Percentiles rank a stretch among this genome's conserved stretches.
Conservation (phyloP, 1,140 invertebrate genomes). For the Pseudomyrmex sp. region DNA sequence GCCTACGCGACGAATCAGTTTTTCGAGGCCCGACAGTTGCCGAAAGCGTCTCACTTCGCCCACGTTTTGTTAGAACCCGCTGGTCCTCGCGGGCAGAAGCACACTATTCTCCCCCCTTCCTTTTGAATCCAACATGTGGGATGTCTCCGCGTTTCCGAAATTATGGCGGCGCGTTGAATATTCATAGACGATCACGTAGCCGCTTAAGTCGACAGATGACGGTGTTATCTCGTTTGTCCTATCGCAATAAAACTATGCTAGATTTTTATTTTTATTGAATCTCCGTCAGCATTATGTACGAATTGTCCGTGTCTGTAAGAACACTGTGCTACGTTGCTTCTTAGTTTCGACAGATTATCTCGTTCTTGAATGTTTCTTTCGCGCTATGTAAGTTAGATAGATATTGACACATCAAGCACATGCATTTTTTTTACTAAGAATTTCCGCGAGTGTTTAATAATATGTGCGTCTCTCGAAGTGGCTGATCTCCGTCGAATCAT, state of each 20-base stretch:
- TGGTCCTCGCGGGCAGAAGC: not conserved
- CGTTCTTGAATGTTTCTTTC: not conserved
- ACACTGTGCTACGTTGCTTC: not conserved
- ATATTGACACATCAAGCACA: not conserved
- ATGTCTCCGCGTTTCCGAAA: constrained; percentile 47
- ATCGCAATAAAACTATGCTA: constrained; percentile 34
- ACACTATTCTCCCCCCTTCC: not conserved
- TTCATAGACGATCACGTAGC: constrained; percentile 57
- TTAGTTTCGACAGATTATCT: not conserved
- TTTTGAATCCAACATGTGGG: constrained; percentile 33
- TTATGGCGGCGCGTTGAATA: constrained; percentile 45
- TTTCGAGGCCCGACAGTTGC: constrained; percentile 53
- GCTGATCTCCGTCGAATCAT: constrained; percentile 3
- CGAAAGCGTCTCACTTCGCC: constrained; percentile 73
- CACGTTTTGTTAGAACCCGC: constrained; percentile 52
- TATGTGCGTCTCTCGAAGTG: not conserved
- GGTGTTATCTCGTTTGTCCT: constrained; percentile 37
- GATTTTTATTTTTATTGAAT: constrained; percentile 19
- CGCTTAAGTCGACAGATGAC: constrained; percentile 30
- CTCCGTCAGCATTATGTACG: constrained; percentile 16
- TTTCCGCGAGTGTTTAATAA: not conserved
- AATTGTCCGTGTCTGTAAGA: not conserved
- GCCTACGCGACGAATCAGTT: constrained; percentile 60
- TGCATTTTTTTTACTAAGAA: constrained; percentile 11
- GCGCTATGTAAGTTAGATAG: not conserved